Conservation (phyloP, 2,888 invertebrate genomes). For the Ormyrus rosae region DNA sequence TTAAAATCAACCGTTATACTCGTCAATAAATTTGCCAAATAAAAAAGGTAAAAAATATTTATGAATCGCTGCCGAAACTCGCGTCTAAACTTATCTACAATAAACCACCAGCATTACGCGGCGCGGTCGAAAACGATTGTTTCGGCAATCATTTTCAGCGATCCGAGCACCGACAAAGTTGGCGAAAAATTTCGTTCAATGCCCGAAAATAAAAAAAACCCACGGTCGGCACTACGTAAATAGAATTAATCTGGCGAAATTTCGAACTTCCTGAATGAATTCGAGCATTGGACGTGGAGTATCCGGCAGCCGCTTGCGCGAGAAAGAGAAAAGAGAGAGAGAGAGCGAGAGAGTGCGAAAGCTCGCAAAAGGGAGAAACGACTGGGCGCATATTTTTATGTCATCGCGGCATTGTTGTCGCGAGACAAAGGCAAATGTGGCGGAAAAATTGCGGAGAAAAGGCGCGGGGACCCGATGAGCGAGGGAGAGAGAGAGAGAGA, state of each 20-base stretch:
- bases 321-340: constrained; percentile 35
- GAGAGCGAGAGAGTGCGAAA: not conserved
- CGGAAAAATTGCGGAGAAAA: constrained; percentile 73
- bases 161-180: too few species aligned
- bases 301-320: constrained; percentile 14
- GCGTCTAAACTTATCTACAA: too few species aligned
- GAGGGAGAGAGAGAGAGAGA: constrained; percentile 8
- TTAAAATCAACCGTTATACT: too few species aligned
- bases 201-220: not conserved
- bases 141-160: too few species aligned
- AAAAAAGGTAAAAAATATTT: too few species aligned
- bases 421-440: constrained; percentile 75
- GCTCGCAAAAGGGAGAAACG: constrained; percentile 58
- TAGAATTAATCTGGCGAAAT: constrained; percentile 38
- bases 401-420: constrained; percentile 76
- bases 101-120: too few species aligned
- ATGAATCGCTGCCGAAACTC: too few species aligned
- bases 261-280: constrained; percentile 57
- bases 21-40: too few species aligned
- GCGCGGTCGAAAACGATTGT: too few species aligned
- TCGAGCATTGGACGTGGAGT: constrained; percentile 41
- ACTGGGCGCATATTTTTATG: constrained; percentile 74
- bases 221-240: constrained; percentile 1
- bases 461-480: constrained; percentile 59
- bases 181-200: not conserved